Percentiles rank a stretch among this genome's conserved stretches.
These are phyloP conservation scores for Sebastes aleutianus DNA, from an alignment of 2,797 vertebrate species.

Conservation along the genomic window DNA sequence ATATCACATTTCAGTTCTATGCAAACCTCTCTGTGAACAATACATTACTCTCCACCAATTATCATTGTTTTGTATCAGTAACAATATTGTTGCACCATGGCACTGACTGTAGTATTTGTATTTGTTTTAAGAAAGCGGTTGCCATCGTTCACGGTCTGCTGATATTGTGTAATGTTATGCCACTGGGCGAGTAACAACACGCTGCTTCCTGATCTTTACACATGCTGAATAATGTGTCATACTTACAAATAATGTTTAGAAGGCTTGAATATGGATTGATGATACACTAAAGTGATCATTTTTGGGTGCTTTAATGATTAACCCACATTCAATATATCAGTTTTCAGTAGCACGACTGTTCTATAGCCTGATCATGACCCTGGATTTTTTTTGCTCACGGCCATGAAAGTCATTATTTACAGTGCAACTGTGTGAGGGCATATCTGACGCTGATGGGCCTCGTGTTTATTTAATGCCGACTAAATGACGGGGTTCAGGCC, in stretches of 20 bases:
- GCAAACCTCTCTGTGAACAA: constrained; percentile 33
- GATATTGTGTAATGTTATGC: constrained; percentile 24
- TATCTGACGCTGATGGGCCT: constrained; percentile 59
- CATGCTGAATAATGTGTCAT: constrained; percentile 26
- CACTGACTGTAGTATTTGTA: neutral
- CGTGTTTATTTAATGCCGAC: constrained; percentile 67
- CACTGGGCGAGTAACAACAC: constrained; percentile 40
- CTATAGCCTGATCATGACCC: constrained; percentile 52
- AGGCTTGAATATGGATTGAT: neutral
- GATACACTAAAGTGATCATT: neutral
- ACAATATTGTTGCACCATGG: neutral
- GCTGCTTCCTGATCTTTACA: constrained; percentile 13
- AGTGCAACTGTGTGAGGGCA: constrained; percentile 57
- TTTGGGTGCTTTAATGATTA: constrained; percentile 9
- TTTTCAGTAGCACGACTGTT: constrained; percentile 29
- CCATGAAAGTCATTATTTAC: constrained; percentile 64
- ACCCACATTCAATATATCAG: constrained; percentile 24
- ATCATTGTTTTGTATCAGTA: constrained; percentile 11
- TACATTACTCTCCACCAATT: constrained; percentile 25
- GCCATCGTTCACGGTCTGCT: constrained; percentile 8
- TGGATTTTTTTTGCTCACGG: constrained; percentile 35
- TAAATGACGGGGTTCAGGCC: constrained; percentile 69
- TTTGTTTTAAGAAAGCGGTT: constrained; percentile 19
- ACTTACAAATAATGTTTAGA: neutral
- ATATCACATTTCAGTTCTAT: constrained; percentile 59